Percentiles rank a stretch among this genome's conserved stretches.
phyloP scores from a whole-genome alignment of 2,113 vertebrate genomes.

The Chamaea fasciata region DNA sequence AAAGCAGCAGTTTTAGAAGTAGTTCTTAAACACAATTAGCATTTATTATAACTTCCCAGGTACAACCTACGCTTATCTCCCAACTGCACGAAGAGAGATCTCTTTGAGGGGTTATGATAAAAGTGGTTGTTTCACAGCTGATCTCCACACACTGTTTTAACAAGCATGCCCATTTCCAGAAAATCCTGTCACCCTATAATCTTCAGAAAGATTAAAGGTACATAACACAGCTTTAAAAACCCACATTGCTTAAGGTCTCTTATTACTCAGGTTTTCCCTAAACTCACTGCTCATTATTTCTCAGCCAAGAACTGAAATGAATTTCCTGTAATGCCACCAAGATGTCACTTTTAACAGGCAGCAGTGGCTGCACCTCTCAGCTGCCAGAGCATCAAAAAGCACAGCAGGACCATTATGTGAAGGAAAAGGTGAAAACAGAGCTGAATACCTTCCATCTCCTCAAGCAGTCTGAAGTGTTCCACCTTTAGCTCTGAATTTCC shows the following conservation, averaged over 20 bases:
- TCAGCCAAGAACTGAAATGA: background rate
- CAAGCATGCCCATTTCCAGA: conserved; percentile 43
- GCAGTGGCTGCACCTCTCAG: background rate
- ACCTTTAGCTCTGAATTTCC: background rate
- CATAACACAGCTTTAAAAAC: conserved; percentile 16
- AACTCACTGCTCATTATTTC: conserved; percentile 20
- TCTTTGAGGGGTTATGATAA: conserved; percentile 66
- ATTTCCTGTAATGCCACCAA: conserved; percentile 30
- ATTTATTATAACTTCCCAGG: conserved; percentile 69
- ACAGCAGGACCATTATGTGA: background rate
- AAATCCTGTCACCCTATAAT: conserved; percentile 46
- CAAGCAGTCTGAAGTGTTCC: background rate
- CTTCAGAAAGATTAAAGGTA: conserved; percentile 42
- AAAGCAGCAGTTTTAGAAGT: conserved; percentile 58
- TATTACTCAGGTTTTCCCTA: conserved; percentile 49
- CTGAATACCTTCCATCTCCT: background rate
- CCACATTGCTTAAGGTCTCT: conserved; percentile 38
- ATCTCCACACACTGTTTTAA: conserved; percentile 60
- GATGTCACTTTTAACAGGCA: conserved; percentile 2
- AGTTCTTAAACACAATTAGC: conserved; percentile 57
- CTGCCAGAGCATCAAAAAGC: background rate
- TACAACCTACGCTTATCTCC: conserved; percentile 68
- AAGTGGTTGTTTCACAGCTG: conserved; percentile 63
- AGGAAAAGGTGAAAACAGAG: background rate
- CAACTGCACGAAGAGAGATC: conserved; percentile 54